Conservation (phyloP, 2,888 invertebrate species). For the Poecilobothrus nobilitatus region DNA sequence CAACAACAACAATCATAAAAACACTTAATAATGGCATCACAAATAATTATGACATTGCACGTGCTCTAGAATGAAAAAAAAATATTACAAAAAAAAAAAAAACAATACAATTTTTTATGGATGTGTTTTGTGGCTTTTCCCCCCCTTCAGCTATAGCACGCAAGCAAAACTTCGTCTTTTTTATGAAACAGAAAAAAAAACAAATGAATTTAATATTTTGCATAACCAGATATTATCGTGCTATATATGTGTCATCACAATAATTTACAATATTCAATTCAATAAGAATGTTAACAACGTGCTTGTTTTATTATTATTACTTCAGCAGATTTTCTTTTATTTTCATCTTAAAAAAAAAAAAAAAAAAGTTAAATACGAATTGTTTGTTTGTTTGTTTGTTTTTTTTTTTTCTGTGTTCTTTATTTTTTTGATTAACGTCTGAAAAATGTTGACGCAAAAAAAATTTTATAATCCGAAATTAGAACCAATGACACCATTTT, state of each 20-base stretch:
- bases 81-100: constrained; percentile 16
- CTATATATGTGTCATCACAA: too few relatives aligned
- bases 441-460: neutral
- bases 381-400: neutral
- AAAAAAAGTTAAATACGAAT: neutral
- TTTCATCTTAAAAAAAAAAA: neutral
- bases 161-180: neutral
- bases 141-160: constrained; percentile 7
- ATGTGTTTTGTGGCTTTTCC: constrained; percentile 7
- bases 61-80: too few relatives aligned
- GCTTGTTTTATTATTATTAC: neutral
- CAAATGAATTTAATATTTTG: too few relatives aligned
- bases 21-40: constrained; percentile 11
- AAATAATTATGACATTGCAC: neutral
- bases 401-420: neutral
- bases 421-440: neutral
- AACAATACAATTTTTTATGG: constrained; percentile 12
- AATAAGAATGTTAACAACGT: constrained; percentile 11
- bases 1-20: constrained; percentile 5
- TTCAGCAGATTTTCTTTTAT: too few relatives aligned
- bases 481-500: constrained; percentile 68
- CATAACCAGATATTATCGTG: too few relatives aligned
- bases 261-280: too few relatives aligned
- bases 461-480: constrained; percentile 16
- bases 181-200: too few relatives aligned